phyloP scores from a whole-genome alignment of 2,888 invertebrate species.

The Caenorhabditis panamensis region DNA sequence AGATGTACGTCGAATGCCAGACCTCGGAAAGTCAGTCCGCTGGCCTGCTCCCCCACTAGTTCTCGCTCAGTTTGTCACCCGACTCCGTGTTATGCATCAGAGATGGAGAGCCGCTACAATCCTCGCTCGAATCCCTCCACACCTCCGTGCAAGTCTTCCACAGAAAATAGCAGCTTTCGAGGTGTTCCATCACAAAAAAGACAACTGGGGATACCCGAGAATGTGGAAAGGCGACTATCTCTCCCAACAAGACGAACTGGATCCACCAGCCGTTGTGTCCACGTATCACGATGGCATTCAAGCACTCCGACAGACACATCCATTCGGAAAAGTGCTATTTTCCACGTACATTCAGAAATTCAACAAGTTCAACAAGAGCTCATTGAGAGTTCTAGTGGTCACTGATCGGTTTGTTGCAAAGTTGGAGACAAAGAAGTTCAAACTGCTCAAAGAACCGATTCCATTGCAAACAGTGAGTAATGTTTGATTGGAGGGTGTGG shows the following conservation, averaged over 20 bases:
- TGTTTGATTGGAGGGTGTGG: neutral
- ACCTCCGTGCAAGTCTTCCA: slow-evolving; percentile 62
- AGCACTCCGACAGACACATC: slow-evolving; percentile 65
- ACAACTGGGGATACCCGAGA: slow-evolving; percentile 87
- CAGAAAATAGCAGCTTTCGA: slow-evolving; percentile 86
- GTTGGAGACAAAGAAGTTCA: slow-evolving; percentile 83
- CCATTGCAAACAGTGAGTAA: slow-evolving; percentile 71
- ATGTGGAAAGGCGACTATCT: slow-evolving; percentile 92
- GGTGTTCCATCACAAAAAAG: slow-evolving; percentile 86
- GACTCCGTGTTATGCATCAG: slow-evolving; percentile 78
- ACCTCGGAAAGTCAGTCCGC: slow-evolving; percentile 87
- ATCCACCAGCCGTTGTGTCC: slow-evolving; percentile 46
- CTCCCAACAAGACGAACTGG: slow-evolving; percentile 80
- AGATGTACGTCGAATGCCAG: slow-evolving; percentile 85
- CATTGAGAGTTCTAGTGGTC: slow-evolving; percentile 82
- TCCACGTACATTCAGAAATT: slow-evolving; percentile 80
- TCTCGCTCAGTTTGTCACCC: slow-evolving; percentile 85
- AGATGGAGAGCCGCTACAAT: slow-evolving; percentile 77
- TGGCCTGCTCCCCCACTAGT: slow-evolving; percentile 91
- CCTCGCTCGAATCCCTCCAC: slow-evolving; percentile 73
- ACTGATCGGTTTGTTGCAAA: slow-evolving; percentile 83
- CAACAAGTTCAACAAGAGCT: slow-evolving; percentile 82
- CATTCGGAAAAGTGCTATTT: slow-evolving; percentile 72
- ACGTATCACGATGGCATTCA: slow-evolving; percentile 68
- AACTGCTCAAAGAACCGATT: slow-evolving; percentile 82